Conservation (phyloP, 2,113 vertebrate genomes). For the Pholis gunnellus region DNA sequence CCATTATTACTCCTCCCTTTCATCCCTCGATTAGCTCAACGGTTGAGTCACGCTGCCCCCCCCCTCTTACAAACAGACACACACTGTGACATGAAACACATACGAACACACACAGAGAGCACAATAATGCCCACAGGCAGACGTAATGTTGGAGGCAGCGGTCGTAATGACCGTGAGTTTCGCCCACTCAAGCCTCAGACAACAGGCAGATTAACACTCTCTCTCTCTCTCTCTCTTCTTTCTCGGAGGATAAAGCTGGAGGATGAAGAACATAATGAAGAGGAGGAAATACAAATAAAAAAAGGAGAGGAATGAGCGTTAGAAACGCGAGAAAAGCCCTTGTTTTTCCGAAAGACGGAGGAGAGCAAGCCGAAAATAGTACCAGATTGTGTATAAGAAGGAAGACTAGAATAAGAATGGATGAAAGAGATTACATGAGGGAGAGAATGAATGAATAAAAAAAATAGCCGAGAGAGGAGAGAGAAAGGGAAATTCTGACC, state of each 20-base stretch:
- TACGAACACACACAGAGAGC: neutral
- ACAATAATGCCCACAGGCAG: conserved; percentile 39
- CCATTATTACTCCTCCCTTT: conserved; percentile 66
- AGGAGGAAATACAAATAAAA: conserved; percentile 22
- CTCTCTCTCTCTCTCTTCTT: conserved; percentile 16
- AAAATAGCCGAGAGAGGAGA: conserved; percentile 6
- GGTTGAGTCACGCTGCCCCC: conserved; percentile 64
- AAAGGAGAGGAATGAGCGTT: conserved; percentile 8
- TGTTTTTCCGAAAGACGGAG: neutral
- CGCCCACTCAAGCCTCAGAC: conserved; percentile 74
- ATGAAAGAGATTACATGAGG: neutral
- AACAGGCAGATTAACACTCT: conserved; percentile 67
- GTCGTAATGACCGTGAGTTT: conserved; percentile 66
- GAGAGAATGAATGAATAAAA: neutral
- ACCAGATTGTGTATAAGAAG: conserved; percentile 7
- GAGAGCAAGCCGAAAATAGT: neutral
- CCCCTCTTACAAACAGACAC: conserved; percentile 20
- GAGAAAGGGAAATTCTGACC: conserved; percentile 37
- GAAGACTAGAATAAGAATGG: neutral
- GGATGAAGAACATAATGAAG: conserved; percentile 48
- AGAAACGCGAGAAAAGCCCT: conserved; percentile 7
- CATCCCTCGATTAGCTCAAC: conserved; percentile 54
- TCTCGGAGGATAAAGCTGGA: conserved; percentile 59
- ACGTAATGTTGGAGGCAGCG: conserved; percentile 44
- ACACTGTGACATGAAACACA: conserved; percentile 42